A percentile compares a stretch with the other conserved stretches of the same genome.
phyloP scores from a whole-genome alignment of 2,797 vertebrate genomes.

The Macroramphosus scolopax region DNA sequence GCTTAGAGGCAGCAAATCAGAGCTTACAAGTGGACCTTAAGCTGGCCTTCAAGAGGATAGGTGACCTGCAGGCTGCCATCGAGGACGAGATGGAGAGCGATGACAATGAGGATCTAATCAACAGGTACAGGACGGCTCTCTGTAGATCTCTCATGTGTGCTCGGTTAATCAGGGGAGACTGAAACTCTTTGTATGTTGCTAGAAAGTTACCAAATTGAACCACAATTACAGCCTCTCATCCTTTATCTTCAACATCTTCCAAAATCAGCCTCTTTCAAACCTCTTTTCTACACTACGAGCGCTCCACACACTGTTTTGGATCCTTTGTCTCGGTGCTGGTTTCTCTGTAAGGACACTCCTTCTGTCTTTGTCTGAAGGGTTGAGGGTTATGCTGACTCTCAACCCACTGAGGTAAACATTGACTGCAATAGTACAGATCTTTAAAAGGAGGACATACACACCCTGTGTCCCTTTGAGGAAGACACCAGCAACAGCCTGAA shows the following conservation, averaged over 20 bases:
- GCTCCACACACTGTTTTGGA: constrained; percentile 42
- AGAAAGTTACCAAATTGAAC: constrained; percentile 16
- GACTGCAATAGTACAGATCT: constrained; percentile 44
- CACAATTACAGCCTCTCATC: constrained; percentile 52
- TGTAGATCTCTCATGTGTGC: constrained; percentile 15
- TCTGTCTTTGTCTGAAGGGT: constrained; percentile 53
- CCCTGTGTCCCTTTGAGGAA: too few relatives aligned
- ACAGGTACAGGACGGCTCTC: constrained; percentile 79
- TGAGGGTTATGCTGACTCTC: constrained; percentile 53
- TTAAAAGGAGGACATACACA: constrained; percentile 41
- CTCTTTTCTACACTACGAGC: too few relatives aligned
- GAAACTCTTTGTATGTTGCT: constrained; percentile 2
- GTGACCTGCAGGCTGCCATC: constrained; percentile 96
- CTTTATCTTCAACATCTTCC: constrained; percentile 26
- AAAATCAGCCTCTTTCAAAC: constrained; percentile 31
- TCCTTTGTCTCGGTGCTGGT: constrained; percentile 46
- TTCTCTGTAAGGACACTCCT: constrained; percentile 54
- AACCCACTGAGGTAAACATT: constrained; percentile 61
- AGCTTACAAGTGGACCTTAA: constrained; percentile 97
- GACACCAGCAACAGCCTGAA: too few relatives aligned
- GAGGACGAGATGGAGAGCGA: constrained; percentile 99
- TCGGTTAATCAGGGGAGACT: constrained; percentile 2
- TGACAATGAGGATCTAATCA: constrained; percentile 94
- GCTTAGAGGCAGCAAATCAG: constrained; percentile 96
- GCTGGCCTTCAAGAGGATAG: constrained; percentile 97